These are phyloP conservation scores for Oncopodura yosiiana DNA, from an alignment of 1,140 invertebrate species.

Conservation along the genomic window DNA sequence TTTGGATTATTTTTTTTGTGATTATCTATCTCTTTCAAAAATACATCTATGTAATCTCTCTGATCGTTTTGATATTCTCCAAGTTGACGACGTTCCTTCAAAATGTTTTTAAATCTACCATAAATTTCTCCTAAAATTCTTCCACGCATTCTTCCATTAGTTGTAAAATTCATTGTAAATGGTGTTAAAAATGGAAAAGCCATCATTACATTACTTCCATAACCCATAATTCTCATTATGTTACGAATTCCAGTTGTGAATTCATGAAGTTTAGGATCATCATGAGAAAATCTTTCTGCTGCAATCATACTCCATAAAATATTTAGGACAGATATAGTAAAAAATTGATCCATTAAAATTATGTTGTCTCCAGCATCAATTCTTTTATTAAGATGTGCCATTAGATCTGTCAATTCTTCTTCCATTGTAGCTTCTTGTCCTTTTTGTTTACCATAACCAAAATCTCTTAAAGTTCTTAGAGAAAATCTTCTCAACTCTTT, in stretches of 20 bases:
- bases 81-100: not conserved
- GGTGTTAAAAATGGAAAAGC: conserved; percentile 21
- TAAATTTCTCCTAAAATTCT: too few relatives aligned
- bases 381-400: conserved; percentile 47
- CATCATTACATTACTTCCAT: conserved; percentile 21
- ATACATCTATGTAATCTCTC: conserved; percentile 35
- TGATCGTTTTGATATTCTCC: conserved; percentile 5
- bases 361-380: not conserved
- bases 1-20: not conserved
- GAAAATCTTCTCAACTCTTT: conserved; percentile 71
- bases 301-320: conserved; percentile 21
- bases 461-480: conserved; percentile 63
- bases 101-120: not conserved
- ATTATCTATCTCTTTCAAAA: conserved; percentile 16
- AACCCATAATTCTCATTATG: conserved; percentile 10
- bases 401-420: conserved; percentile 46
- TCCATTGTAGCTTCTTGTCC: conserved; percentile 34
- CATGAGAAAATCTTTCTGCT: conserved; percentile 2
- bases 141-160: conserved; percentile 7
- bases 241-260: too few relatives aligned
- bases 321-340: conserved; percentile 18
- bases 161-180: conserved; percentile 6
- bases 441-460: conserved; percentile 45
- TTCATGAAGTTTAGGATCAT: conserved; percentile 20
- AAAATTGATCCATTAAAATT: conserved; percentile 5